A percentile compares a stretch with the other conserved stretches of the same genome.
Conservation (phyloP, 2,113 vertebrate genomes). For the Phyllopteryx taeniolatus region DNA sequence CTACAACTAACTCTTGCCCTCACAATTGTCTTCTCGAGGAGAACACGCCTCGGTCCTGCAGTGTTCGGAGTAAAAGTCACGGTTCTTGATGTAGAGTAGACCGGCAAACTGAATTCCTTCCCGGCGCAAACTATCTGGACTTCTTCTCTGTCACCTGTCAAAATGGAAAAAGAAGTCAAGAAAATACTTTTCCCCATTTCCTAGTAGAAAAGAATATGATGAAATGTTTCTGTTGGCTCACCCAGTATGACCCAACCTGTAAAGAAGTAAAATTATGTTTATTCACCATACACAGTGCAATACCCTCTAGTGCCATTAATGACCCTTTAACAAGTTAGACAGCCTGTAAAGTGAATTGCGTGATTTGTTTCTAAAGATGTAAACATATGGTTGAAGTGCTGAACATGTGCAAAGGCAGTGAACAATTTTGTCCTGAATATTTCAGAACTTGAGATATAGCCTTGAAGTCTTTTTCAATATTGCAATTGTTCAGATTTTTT, state of each 20-base stretch:
- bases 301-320: not conserved
- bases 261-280: slow-evolving; percentile 2
- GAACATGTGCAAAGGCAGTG: too few species aligned
- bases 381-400: too few species aligned
- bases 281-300: not conserved
- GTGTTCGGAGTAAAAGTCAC: slow-evolving; percentile 60
- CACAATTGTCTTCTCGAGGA: slow-evolving; percentile 64
- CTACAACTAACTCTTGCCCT: slow-evolving; percentile 2
- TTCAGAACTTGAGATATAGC: too few species aligned
- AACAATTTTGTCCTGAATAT: too few species aligned
- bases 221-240: slow-evolving; percentile 32
- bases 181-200: not conserved
- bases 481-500: too few species aligned
- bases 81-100: slow-evolving; percentile 58
- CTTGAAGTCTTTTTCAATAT: too few species aligned
- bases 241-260: slow-evolving; percentile 41
- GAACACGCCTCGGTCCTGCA: slow-evolving; percentile 36
- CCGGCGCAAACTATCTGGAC: slow-evolving; percentile 56
- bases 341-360: too few species aligned
- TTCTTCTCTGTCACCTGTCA: slow-evolving; percentile 58
- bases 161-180: not conserved
- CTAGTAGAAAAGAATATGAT: not conserved
- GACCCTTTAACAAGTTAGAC: not conserved
- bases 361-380: too few species aligned
- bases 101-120: slow-evolving; percentile 61